These are phyloP conservation scores for Micropterix aruncella DNA, from an alignment of 2,888 invertebrate genomes.

Conservation along the genomic window DNA sequence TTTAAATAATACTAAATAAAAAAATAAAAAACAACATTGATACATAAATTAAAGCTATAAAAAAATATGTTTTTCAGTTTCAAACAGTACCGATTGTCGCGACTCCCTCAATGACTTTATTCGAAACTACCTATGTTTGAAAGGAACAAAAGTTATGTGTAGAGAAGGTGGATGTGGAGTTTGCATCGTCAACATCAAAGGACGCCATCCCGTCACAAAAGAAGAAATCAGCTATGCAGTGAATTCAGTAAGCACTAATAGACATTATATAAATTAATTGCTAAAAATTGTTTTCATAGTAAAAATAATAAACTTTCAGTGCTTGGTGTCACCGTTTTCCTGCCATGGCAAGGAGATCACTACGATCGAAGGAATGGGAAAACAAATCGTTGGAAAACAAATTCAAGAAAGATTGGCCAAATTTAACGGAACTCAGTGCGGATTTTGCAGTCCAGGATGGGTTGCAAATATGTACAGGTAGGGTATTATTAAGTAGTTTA, in stretches of 20 bases:
- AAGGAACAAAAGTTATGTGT: slow-evolving; percentile 56
- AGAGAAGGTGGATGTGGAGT: slow-evolving; percentile 55
- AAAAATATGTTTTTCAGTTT: neutral
- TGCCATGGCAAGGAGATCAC: slow-evolving; percentile 57
- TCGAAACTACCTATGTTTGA: slow-evolving; percentile 35
- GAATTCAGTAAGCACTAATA: slow-evolving; percentile 42
- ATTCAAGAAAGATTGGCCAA: slow-evolving; percentile 47
- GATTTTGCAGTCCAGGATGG: slow-evolving; percentile 65
- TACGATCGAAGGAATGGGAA: slow-evolving; percentile 60
- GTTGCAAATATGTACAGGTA: slow-evolving; percentile 65
- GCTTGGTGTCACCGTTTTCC: slow-evolving; percentile 44
- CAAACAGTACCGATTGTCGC: neutral
- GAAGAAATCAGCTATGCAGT: slow-evolving; percentile 31
- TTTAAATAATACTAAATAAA: too few species aligned
- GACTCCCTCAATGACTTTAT: slow-evolving; percentile 41
- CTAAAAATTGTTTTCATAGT: too few species aligned
- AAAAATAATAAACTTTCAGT: slow-evolving; percentile 37
- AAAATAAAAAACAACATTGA: too few species aligned
- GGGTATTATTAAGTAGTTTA: too few species aligned
- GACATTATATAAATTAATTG: too few species aligned
- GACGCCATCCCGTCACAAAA: slow-evolving; percentile 18
- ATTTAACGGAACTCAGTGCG: slow-evolving; percentile 62
- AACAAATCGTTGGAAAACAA: slow-evolving; percentile 47
- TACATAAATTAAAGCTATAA: too few species aligned
- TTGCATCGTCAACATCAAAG: slow-evolving; percentile 36